Base-by-base conservation (phyloP, 2,113 vertebrate genomes). In the Trematocara macrostoma region DNA sequence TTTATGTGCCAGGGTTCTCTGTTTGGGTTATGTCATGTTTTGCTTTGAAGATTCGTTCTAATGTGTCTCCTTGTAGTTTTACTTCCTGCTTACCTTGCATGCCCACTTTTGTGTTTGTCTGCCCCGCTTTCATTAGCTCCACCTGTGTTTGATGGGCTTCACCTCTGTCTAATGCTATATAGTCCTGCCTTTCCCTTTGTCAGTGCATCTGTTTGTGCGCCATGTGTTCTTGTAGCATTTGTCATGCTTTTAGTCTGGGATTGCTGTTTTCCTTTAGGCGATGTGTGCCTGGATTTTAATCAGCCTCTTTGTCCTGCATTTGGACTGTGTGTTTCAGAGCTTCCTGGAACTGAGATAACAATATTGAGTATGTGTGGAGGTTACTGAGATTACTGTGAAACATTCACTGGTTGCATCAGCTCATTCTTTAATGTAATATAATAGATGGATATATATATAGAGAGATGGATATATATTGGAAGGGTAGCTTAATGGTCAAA, bases 371-470 rank as follows among this genome's bases (percentile, higher is more conserved):
- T 26, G 20, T 69, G 64, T 42, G 64, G 12, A 71, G 64, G 64
- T 45, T 71, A 45, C 38, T 71, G n/a, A 26, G 12, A 71, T 71
- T 71, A 42, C 38, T 42, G 38, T 42, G 38, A 45, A 71, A 71
- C 20, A 45, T 71, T 47, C 40, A 71, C 20, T 71, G 67, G 2
- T 47, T 71, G 40, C 20, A 29, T 71, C 5, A 45, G 40, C 12
- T 45, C 67, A 71, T 26, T 71, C 38, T 71, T 45, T 45, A 45
- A 71, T 45, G 20, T 26, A 42, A 71, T 71, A 1, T 45, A 29
- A 29, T 29, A 29, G 26, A 29, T 61, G 1, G 35, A 3, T 35
- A 6, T 34, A 18, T 10, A 53, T 20, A 57, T 0, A 57, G 0
- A 61, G 29, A 34, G 15, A 61, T 34, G 15, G 29, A 11, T 61